Evolutionary conservation across 1,140 invertebrate species (phyloP).

Genomic region (Listronotus oregonensis): DNA sequence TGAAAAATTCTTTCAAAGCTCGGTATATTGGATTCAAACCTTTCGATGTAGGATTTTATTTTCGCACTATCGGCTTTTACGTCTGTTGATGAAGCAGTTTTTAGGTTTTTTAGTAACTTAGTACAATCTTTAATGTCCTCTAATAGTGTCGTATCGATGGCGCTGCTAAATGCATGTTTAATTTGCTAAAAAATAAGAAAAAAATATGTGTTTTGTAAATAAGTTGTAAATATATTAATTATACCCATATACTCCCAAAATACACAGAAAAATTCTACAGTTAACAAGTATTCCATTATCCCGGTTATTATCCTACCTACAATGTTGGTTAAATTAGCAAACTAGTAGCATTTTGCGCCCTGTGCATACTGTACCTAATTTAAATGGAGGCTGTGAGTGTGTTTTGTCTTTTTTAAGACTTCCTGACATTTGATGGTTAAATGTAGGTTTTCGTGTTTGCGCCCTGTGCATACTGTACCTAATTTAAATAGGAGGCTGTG

Average conservation of each 20-base stretch:
- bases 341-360: no score
- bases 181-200: constrained; percentile 28
- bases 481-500: no score
- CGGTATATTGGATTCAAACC: constrained; percentile 32
- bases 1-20: constrained; percentile 52
- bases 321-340: no score
- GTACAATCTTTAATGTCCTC: constrained; percentile 5
- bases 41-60: constrained; percentile 23
- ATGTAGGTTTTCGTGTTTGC: no score
- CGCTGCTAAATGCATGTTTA: constrained; percentile 18
- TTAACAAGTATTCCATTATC: no score
- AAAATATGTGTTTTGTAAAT: background rate
- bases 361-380: no score
- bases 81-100: constrained; percentile 7
- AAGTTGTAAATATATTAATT: background rate
- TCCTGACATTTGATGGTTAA: no score
- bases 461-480: no score
- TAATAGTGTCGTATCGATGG: constrained; percentile 14
- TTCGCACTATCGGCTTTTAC: constrained; percentile 5
- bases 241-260: background rate
- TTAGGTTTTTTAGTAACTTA: constrained; percentile 10
- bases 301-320: no score
- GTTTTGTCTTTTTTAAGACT: no score
- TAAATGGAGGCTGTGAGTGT: no score
- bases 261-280: no score